Percentiles rank a stretch among this genome's conserved stretches.
Conservation (phyloP, 1,140 invertebrate genomes). For the Drosophila lacertosa region DNA sequence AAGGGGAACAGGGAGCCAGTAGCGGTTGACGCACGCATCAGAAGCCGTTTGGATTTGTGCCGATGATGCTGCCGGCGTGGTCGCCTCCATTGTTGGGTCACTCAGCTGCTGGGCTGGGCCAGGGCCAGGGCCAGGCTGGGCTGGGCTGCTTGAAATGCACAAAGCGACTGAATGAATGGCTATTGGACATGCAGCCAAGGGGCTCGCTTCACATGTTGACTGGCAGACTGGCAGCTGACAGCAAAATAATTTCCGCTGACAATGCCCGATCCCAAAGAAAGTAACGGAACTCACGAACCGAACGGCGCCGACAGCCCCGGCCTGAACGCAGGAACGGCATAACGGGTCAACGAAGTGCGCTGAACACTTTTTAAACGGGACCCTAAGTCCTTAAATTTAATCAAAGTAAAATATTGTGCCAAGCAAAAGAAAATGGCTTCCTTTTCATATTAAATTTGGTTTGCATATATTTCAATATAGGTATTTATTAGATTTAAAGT, state of each 20-base stretch:
- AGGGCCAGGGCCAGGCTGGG: too few species aligned
- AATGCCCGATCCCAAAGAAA: slow-evolving; percentile 25
- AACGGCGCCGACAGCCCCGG: not conserved
- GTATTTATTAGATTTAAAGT: too few species aligned
- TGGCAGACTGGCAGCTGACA: slow-evolving; percentile 35
- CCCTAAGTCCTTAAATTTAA: not conserved
- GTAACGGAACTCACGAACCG: not conserved
- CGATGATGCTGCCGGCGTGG: slow-evolving; percentile 19
- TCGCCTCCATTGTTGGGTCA: slow-evolving; percentile 1
- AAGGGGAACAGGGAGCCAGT: not conserved
- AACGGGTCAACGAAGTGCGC: not conserved
- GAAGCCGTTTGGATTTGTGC: slow-evolving; percentile 33
- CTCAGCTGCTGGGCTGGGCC: not conserved
- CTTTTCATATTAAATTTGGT: too few species aligned
- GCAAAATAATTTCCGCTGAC: slow-evolving; percentile 57
- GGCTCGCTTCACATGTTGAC: slow-evolving; percentile 4
- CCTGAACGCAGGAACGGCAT: not conserved
- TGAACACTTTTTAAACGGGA: not conserved
- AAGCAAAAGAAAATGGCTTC: too few species aligned
- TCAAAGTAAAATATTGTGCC: not conserved
- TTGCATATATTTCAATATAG: too few species aligned
- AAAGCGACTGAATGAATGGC: slow-evolving; percentile 26
- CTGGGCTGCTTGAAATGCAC: slow-evolving; percentile 36
- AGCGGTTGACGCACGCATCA: slow-evolving; percentile 6
- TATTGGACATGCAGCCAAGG: slow-evolving; percentile 21